phyloP scores from a whole-genome alignment of 2,113 vertebrate species.

The Epinephelus lanceolatus region DNA sequence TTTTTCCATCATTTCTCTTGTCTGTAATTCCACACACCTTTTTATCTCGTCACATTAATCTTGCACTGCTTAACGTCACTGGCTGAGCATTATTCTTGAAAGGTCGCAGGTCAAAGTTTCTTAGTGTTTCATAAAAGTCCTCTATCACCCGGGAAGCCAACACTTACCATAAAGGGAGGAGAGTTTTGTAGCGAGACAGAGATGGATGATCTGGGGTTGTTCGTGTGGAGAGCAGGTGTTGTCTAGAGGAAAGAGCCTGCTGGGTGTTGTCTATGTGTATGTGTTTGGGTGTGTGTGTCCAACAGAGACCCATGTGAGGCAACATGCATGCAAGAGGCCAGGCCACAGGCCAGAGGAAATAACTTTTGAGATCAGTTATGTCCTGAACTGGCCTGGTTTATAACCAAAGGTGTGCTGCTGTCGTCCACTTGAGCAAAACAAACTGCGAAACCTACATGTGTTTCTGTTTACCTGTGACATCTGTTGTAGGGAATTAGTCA shows the following conservation, averaged over 20 bases:
- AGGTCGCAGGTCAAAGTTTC: slow-evolving; percentile 48
- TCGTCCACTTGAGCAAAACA: slow-evolving; percentile 71
- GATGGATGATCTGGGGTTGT: slow-evolving; percentile 29
- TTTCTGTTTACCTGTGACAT: slow-evolving; percentile 81
- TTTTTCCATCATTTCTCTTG: slow-evolving; percentile 14
- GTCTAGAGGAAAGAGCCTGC: slow-evolving; percentile 27
- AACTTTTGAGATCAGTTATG: slow-evolving; percentile 69
- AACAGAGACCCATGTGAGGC: slow-evolving; percentile 35
- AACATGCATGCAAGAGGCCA: slow-evolving; percentile 55
- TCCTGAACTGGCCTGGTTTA: slow-evolving; percentile 65
- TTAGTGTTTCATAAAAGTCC: slow-evolving; percentile 68
- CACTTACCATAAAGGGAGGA: slow-evolving; percentile 9
- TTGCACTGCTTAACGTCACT: background rate
- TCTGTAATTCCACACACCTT: slow-evolving; percentile 1
- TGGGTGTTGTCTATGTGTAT: slow-evolving; percentile 43
- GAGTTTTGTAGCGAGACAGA: slow-evolving; percentile 1
- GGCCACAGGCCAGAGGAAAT: slow-evolving; percentile 68
- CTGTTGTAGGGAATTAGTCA: slow-evolving; percentile 60
- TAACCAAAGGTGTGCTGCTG: slow-evolving; percentile 70
- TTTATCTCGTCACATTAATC: background rate
- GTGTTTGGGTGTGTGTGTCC: slow-evolving; percentile 49
- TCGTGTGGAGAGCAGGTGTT: slow-evolving; percentile 73
- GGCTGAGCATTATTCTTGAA: background rate
- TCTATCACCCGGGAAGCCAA: slow-evolving; percentile 14
- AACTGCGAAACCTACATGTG: slow-evolving; percentile 67